Base-by-base conservation (phyloP, 1,140 invertebrate genomes). In the Pogonus chalceus region DNA sequence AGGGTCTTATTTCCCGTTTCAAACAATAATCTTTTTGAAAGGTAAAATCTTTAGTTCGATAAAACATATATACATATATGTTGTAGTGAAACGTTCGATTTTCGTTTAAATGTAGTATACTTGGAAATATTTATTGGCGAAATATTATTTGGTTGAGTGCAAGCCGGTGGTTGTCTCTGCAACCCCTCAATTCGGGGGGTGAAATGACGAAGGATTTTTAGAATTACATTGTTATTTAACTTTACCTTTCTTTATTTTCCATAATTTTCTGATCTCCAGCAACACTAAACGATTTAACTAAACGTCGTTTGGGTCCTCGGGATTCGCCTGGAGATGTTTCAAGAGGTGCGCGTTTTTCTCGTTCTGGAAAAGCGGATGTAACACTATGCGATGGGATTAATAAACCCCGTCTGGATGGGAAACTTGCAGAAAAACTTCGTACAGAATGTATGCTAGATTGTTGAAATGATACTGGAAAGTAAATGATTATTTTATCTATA, bases 341-440 rank as follows among this genome's bases (percentile, higher is more conserved):
- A n/a, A 60, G 57, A 0, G 59, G 63, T 20, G 59, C 50, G 31
- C 64, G 50, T 58, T 66, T 67, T 35, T 67, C 65, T 49, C 60
- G 64, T 43, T 43, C 37, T 18, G 37, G 37, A 31, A 31, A 14
- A 7, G 26, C 26, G 9, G 37, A 43, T 18, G 37, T 12, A 23
- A 59, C 43, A 53, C 59, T 56, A 10, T 59, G 35, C 14, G 61
- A n/a, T 16, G 60, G 56, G 21, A 56, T 61, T 49, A 65, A 59
- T 4, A 66, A 65, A 20, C 54, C 58, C 31, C 66, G 55, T 54
- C 68, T 54, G 1, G 58, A 61, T 14, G 67, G 68, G 59, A 70
- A 69, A 58, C 68, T 68, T 14, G 68, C 68, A 9, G 66, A 68
- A 58, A 69, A 70, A 55, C 68, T 69, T 49, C 68, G 53, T 23